Evolutionary conservation across 2,113 vertebrate species (phyloP).

Genomic region (Promerops cafer): DNA sequence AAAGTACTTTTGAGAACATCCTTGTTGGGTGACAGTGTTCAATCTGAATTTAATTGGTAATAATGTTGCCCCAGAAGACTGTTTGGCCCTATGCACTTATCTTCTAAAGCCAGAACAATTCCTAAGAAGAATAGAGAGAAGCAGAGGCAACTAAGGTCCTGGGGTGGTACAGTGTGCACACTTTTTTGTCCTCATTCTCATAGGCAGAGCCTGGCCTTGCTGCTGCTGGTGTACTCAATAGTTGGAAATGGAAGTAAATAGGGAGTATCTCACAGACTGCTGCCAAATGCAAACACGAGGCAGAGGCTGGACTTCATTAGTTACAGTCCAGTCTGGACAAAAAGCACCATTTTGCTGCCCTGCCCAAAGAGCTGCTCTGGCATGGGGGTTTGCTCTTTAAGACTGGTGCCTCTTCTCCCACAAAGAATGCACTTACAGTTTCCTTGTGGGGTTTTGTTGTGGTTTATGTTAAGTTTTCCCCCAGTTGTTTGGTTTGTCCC

Average conservation of each 20-base stretch:
- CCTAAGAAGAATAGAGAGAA: not conserved
- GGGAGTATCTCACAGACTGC: not conserved
- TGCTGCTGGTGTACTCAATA: not conserved
- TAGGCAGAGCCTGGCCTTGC: not conserved
- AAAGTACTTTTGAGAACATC: not conserved
- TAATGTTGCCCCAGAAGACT: not conserved
- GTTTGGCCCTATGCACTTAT: not conserved
- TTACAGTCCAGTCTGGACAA: not conserved
- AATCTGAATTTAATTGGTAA: not conserved
- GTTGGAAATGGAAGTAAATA: not conserved
- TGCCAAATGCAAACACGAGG: not conserved
- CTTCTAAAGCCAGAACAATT: not conserved
- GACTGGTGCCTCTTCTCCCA: not conserved
- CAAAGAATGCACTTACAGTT: rapidly evolving
- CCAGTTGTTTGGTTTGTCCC: no score
- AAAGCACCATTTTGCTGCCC: not conserved
- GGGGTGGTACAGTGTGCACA: rapidly evolving
- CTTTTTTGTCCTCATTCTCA: rapidly evolving
- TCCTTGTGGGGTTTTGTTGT: not conserved
- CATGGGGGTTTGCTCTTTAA: not conserved
- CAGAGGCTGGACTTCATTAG: not conserved
- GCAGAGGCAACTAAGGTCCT: not conserved
- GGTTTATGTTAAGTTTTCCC: no score
- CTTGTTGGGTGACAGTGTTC: not conserved
- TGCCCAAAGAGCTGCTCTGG: not conserved